Evolutionary conservation across 1,140 invertebrate species (phyloP), one percentile per base, ranked within the genome.

Genomic region (Sarcophaga bullata): DNA sequence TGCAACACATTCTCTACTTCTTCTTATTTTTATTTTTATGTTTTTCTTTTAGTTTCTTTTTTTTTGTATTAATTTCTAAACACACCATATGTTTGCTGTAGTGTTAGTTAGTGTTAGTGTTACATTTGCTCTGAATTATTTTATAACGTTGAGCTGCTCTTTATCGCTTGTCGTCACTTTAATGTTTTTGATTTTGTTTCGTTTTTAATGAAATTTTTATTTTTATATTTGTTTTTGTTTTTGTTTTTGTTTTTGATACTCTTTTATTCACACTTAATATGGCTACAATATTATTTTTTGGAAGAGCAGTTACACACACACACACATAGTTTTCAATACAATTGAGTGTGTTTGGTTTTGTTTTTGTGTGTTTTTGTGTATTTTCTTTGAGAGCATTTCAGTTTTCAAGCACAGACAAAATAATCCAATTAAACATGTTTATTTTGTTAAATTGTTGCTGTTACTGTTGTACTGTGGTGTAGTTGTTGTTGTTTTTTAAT

Each of bases 391-490:
- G 19, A 68, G 19, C 62, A 19, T 68, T 68, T 68, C 6, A 68
- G 17, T 68, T 68, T 25, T 68, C 62, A 68, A 68, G 62, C 19
- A 37, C 25, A 68, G 62, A 68, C 62, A 68, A 68, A 68, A 9
- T 68, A 68, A 68, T 68, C 62, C 62, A 68, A 68, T 68, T 68
- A 68, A 68, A 68, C 62, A 68, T 68, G 62, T 68, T 68, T 68
- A 68, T 68, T 68, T 68, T 68, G 62, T n/a, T 58, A n/a, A 4
- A 13, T 58, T 58, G 54, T 13, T 58, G 8, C 8, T 68, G 62
- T 68, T 68, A 17, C 10, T 68, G n/a, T 68, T 68, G 62, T 68
- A 68, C 9, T 68, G 19, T 68, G 19, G 10, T 25, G n/a, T 17
- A 8, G 19, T 68, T 68, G 10, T 19, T 68, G 54, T 58, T 58